Evolutionary conservation across 2,888 invertebrate genomes (phyloP).

Genomic region (Tenthredo notha): DNA sequence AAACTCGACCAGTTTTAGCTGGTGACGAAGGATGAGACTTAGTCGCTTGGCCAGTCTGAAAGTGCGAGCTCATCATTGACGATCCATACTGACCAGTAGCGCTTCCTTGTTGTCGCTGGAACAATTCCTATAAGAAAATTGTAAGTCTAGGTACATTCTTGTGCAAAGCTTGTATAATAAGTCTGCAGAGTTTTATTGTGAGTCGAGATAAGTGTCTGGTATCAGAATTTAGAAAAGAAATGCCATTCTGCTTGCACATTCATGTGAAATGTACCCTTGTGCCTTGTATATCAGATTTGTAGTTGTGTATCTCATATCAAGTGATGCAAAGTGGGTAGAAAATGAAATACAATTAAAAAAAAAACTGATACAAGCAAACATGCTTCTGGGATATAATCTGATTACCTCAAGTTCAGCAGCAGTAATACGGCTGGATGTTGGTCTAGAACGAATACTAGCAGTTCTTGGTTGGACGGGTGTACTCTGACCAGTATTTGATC

Average conservation of each 20-base stretch:
- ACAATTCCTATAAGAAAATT: constrained; percentile 84
- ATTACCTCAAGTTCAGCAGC: constrained; percentile 91
- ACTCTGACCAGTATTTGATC: constrained; percentile 79
- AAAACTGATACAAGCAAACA: constrained; percentile 31
- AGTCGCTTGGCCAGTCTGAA: constrained; percentile 81
- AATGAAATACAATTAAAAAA: background rate
- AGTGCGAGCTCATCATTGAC: constrained; percentile 88
- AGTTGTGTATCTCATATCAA: background rate
- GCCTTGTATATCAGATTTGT: constrained; percentile 3
- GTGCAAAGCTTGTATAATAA: constrained; percentile 35
- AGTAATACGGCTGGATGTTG: constrained; percentile 92
- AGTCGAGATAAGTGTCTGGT: background rate
- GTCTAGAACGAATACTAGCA: constrained; percentile 94
- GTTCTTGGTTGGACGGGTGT: constrained; percentile 89
- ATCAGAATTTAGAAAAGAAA: background rate
- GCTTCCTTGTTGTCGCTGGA: constrained; percentile 90
- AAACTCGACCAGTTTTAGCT: constrained; percentile 86
- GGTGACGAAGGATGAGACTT: constrained; percentile 86
- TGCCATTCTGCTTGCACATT: constrained; percentile 32
- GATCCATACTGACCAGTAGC: constrained; percentile 79
- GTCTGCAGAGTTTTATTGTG: background rate
- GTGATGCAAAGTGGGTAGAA: constrained; percentile 1
- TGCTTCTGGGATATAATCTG: background rate
- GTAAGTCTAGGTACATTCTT: constrained; percentile 41
- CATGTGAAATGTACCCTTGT: background rate